phyloP scores from a whole-genome alignment of 2,888 invertebrate species.

The Anoncus sp. region DNA sequence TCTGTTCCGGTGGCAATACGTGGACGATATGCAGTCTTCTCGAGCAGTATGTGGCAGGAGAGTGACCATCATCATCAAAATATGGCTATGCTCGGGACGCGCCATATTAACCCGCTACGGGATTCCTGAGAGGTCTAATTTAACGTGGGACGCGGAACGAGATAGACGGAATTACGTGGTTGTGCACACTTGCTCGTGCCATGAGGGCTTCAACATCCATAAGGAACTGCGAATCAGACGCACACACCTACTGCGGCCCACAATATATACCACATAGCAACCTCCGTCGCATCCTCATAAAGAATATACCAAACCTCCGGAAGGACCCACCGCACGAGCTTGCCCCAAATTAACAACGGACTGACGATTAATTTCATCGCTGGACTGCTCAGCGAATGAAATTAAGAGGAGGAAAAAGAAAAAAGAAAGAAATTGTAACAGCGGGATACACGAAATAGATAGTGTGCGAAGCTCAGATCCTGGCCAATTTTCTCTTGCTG shows the following conservation, averaged over 20 bases:
- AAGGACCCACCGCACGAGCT: conserved; percentile 33
- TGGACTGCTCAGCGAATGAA: conserved; percentile 22
- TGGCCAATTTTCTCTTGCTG: conserved; percentile 15
- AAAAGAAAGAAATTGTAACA: conserved; percentile 23
- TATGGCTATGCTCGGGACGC: conserved; percentile 54
- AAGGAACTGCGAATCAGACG: conserved; percentile 31
- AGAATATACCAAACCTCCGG: conserved; percentile 34
- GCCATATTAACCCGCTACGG: conserved; percentile 59
- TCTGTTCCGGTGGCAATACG: conserved; percentile 18
- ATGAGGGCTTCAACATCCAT: conserved; percentile 19
- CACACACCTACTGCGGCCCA: conserved; percentile 26
- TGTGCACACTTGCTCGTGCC: conserved; percentile 34
- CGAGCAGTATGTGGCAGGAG: conserved; percentile 25
- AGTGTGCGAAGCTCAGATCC: conserved; percentile 10
- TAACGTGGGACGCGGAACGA: conserved; percentile 49
- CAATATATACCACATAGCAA: conserved; percentile 30
- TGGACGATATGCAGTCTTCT: conserved; percentile 12
- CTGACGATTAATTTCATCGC: conserved; percentile 44
- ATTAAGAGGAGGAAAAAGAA: conserved; percentile 15
- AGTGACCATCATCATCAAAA: conserved; percentile 57
- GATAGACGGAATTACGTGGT: conserved; percentile 30
- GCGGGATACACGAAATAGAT: conserved; percentile 24
- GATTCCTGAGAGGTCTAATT: conserved; percentile 65
- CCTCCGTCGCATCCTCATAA: background rate
- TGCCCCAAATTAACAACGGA: conserved; percentile 46